These are phyloP conservation scores for Anoura caudifer DNA, from an alignment of 2,113 vertebrate genomes.

Conservation along the genomic window DNA sequence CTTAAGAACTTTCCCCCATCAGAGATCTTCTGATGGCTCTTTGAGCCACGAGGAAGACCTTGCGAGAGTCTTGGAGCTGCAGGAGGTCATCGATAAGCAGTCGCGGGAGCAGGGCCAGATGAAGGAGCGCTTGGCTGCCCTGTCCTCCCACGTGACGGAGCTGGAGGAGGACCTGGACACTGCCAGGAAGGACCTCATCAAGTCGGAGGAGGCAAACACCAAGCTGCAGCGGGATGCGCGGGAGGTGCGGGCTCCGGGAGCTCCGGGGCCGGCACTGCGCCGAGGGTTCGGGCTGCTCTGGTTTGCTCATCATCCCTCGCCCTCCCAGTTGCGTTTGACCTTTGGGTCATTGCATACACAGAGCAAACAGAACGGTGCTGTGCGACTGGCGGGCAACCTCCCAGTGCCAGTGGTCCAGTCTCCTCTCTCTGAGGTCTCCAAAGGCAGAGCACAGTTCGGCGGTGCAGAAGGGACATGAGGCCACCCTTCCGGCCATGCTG, in stretches of 20 bases:
- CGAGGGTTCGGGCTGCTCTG: accelerated
- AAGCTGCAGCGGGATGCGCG: slow-evolving; percentile 94
- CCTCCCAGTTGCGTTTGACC: accelerated
- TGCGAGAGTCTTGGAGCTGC: slow-evolving; percentile 90
- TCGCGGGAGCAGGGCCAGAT: slow-evolving; percentile 91
- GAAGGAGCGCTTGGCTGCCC: slow-evolving; percentile 93
- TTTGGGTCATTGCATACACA: accelerated
- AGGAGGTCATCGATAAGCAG: slow-evolving; percentile 93
- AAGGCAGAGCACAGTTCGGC: too few relatives aligned
- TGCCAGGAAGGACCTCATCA: slow-evolving; percentile 95
- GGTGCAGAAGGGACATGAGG: accelerated
- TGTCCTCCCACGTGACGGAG: slow-evolving; percentile 89
- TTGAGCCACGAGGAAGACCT: slow-evolving; percentile 90
- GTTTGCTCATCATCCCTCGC: background rate
- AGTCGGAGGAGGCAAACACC: slow-evolving; percentile 93
- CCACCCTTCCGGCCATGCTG: accelerated
- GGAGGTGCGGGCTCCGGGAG: slow-evolving; percentile 83
- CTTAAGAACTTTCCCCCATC: background rate
- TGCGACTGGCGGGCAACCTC: accelerated
- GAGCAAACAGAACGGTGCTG: accelerated
- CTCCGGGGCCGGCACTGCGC: accelerated
- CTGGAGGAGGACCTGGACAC: slow-evolving; percentile 98
- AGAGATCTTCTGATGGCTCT: slow-evolving; percentile 93
- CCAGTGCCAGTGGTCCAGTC: accelerated
- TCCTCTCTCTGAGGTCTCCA: accelerated